Percentiles rank a stretch among this genome's conserved stretches.
phyloP scores from a whole-genome alignment of 92 coral and sea anemone species.

The Palythoa caribaeorum region DNA sequence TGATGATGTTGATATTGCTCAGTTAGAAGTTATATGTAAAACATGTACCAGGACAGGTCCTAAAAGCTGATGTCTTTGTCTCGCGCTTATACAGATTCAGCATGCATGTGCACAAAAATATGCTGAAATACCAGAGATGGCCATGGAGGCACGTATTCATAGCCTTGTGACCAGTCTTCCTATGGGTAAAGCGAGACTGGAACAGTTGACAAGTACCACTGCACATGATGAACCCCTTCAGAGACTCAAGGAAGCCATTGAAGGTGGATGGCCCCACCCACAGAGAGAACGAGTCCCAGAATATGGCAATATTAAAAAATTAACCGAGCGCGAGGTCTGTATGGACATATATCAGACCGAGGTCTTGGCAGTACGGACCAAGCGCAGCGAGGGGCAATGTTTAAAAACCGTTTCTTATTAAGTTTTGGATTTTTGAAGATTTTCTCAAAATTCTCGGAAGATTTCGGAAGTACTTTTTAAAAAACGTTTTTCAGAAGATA shows the following conservation, averaged over 20 bases:
- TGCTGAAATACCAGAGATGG: constrained; percentile 45
- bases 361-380: too few relatives aligned
- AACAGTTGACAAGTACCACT: constrained; percentile 24
- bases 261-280: constrained; percentile 33
- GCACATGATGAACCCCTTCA: constrained; percentile 28
- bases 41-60: background rate
- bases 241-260: constrained; percentile 29
- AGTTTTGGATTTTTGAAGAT: background rate
- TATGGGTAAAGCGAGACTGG: constrained; percentile 18
- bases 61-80: constrained; percentile 52
- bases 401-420: too few relatives aligned
- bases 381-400: too few relatives aligned
- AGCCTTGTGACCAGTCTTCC: constrained; percentile 27
- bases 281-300: too few relatives aligned
- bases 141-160: constrained; percentile 5
- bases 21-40: constrained; percentile 39
- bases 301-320: too few relatives aligned
- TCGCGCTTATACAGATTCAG: constrained; percentile 30
- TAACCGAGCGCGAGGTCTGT: too few relatives aligned
- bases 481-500: too few relatives aligned
- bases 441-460: too few relatives aligned
- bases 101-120: constrained; percentile 3
- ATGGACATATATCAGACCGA: too few relatives aligned
- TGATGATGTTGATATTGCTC: constrained; percentile 7
- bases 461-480: too few relatives aligned